Percentiles rank a stretch among this genome's conserved stretches.
Conservation (phyloP, 1,140 invertebrate genomes). For the Eurosta solidaginis region DNA sequence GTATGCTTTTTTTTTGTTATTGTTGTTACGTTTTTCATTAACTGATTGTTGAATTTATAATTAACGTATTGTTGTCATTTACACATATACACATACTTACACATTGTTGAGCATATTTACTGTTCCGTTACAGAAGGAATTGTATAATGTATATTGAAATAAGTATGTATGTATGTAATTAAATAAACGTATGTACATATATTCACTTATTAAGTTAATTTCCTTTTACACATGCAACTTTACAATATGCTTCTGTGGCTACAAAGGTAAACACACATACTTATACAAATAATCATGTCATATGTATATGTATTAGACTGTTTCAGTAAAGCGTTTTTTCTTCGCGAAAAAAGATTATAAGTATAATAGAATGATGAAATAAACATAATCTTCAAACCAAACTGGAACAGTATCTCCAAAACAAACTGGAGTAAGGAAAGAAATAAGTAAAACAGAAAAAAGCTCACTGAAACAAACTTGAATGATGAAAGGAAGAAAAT, state of each 20-base stretch:
- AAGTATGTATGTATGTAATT: not conserved
- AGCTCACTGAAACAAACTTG: no score
- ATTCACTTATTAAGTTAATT: conserved; percentile 17
- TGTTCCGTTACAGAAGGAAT: no score
- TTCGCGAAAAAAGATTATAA: no score
- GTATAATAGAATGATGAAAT: no score
- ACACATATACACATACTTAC: not conserved
- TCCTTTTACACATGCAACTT: conserved; percentile 9
- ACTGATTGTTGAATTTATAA: not conserved
- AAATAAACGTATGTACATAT: conserved; percentile 2
- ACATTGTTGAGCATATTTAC: not conserved
- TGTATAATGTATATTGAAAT: no score
- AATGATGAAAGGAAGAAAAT: no score
- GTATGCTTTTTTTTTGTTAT: not conserved
- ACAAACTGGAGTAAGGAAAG: no score
- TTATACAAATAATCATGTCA: not conserved
- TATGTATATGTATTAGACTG: no score
- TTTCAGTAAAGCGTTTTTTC: no score
- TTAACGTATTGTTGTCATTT: not conserved
- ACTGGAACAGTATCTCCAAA: no score
- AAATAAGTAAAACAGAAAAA: no score
- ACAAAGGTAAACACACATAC: not conserved
- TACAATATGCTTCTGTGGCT: not conserved
- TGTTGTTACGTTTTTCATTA: not conserved
- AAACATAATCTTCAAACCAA: no score